Percentiles rank a stretch among this genome's conserved stretches.
Conservation (phyloP, 1,140 invertebrate species). For the Delia radicum region DNA sequence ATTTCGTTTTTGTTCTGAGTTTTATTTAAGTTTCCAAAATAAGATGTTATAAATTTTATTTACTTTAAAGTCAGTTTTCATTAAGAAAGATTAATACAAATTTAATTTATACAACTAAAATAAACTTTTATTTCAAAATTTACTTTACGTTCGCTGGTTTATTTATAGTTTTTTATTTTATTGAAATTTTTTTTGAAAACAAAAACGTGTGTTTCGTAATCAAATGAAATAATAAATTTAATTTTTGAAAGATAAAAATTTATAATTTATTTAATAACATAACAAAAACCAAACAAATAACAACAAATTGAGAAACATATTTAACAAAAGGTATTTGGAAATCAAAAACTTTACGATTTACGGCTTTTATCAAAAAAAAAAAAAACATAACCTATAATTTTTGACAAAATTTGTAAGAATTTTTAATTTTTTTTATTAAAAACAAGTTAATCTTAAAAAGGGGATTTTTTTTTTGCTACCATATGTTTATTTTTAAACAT, state of each 20-base stretch:
- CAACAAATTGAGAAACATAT: too few species aligned
- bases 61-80: neutral
- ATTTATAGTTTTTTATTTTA: neutral
- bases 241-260: too few species aligned
- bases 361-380: too few species aligned
- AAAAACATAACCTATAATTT: too few species aligned
- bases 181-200: neutral
- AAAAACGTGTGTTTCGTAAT: constrained; percentile 22
- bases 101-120: neutral
- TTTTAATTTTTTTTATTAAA: too few species aligned
- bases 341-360: too few species aligned
- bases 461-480: too few species aligned
- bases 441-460: too few species aligned
- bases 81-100: neutral
- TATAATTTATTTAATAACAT: neutral
- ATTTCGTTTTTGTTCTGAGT: constrained; percentile 28
- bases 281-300: neutral
- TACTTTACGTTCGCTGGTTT: neutral
- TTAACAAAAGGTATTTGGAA: too few species aligned
- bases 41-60: neutral
- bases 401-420: too few species aligned
- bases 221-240: too few species aligned
- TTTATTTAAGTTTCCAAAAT: constrained; percentile 7
- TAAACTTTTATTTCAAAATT: neutral
- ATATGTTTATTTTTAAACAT: too few species aligned